phyloP scores from a whole-genome alignment of 2,888 invertebrate genomes.

The Caenorhabditis angaria region DNA sequence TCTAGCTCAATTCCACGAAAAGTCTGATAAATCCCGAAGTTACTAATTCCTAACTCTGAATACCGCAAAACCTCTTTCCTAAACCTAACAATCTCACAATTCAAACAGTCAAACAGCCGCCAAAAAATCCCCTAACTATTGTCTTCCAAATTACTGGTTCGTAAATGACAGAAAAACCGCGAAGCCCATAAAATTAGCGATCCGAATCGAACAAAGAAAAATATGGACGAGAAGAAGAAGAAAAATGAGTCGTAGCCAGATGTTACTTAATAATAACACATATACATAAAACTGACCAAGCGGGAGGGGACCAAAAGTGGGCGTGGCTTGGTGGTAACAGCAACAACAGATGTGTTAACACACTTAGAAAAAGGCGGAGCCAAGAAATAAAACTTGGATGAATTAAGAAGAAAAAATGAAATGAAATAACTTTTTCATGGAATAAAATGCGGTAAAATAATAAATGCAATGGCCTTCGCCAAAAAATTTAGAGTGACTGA shows the following conservation, averaged over 20 bases:
- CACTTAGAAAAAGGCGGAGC: not conserved
- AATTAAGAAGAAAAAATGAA: slow-evolving; percentile 5
- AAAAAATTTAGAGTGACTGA: too few species aligned
- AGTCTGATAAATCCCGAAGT: too few species aligned
- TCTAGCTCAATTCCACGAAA: too few species aligned
- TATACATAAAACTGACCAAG: slow-evolving; percentile 18
- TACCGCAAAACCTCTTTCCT: too few species aligned
- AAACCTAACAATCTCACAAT: too few species aligned
- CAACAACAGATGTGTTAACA: slow-evolving; percentile 3
- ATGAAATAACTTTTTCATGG: too few species aligned
- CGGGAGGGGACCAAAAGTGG: slow-evolving; percentile 15
- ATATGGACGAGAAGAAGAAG: slow-evolving; percentile 20
- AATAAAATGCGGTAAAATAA: too few species aligned
- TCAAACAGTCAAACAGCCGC: too few species aligned
- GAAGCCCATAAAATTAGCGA: slow-evolving; percentile 4
- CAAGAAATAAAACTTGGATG: not conserved
- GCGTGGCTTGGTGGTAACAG: not conserved
- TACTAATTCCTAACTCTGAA: too few species aligned
- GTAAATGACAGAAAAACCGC: not conserved
- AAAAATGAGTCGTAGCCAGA: slow-evolving; percentile 12
- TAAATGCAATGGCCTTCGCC: too few species aligned
- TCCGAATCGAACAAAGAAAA: slow-evolving; percentile 13
- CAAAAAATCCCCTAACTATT: too few species aligned
- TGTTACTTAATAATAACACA: slow-evolving; percentile 6
- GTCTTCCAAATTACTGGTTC: not conserved